These are phyloP conservation scores for Linurgus olivaceus DNA, from an alignment of 2,797 vertebrate genomes.

Conservation along the genomic window DNA sequence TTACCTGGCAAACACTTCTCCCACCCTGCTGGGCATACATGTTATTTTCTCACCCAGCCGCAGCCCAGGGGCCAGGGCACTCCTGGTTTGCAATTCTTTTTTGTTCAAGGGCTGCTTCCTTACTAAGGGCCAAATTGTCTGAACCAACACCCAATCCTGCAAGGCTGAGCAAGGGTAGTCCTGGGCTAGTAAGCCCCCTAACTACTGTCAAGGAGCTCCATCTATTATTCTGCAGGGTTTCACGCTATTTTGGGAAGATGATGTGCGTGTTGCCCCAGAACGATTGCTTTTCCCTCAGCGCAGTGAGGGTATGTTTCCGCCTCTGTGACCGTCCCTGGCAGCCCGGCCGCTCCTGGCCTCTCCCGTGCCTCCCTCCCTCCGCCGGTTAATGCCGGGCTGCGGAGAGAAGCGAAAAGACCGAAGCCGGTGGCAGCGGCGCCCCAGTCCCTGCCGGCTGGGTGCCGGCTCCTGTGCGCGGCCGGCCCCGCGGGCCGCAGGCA, in stretches of 20 bases:
- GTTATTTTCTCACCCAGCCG: neutral
- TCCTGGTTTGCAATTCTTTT: neutral
- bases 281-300: fast-evolving
- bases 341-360: too few species aligned
- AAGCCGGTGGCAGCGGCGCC: fast-evolving
- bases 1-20: neutral
- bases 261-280: fast-evolving
- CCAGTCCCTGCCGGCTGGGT: fast-evolving
- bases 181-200: too few species aligned
- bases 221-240: neutral
- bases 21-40: neutral
- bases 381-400: neutral
- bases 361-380: too few species aligned
- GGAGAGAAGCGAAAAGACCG: fast-evolving
- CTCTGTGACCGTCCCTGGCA: fast-evolving
- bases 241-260: fast-evolving
- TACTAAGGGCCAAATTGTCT: fast-evolving
- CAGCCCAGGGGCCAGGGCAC: fast-evolving
- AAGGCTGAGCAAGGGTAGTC: too few species aligned
- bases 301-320: fast-evolving
- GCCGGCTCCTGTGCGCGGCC: fast-evolving
- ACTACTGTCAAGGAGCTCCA: fast-evolving
- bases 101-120: neutral
- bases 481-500: neutral
- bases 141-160: fast-evolving